Percentiles rank a stretch among this genome's conserved stretches.
These are phyloP conservation scores for Porites cylindrica DNA, from an alignment of 92 coral and sea anemone genomes.

Conservation along the genomic window DNA sequence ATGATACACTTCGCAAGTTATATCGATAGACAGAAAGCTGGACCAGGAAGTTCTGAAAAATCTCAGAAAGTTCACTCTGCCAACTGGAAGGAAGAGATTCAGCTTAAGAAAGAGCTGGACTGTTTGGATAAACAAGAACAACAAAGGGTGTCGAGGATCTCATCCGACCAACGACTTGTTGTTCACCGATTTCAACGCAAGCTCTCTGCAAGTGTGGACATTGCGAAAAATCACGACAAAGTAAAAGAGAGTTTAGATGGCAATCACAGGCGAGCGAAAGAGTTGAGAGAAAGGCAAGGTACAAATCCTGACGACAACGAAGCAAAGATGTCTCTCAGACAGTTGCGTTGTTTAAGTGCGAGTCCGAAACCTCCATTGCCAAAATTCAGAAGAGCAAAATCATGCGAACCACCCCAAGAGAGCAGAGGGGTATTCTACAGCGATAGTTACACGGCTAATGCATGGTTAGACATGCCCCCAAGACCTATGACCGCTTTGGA, in stretches of 20 bases:
- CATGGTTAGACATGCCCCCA: conserved; percentile 48
- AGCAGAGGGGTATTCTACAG: conserved; percentile 8
- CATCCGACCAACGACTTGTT: conserved; percentile 87
- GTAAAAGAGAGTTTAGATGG: conserved; percentile 50
- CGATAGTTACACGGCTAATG: not conserved
- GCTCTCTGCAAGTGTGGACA: conserved; percentile 83
- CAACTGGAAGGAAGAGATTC: conserved; percentile 98
- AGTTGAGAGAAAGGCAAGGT: conserved; percentile 16
- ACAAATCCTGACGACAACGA: conserved; percentile 17
- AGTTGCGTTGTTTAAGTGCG: conserved; percentile 80
- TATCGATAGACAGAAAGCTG: conserved; percentile 90
- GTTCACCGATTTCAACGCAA: conserved; percentile 88
- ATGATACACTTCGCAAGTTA: conserved; percentile 85
- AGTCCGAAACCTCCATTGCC: conserved; percentile 88
- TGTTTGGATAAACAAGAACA: conserved; percentile 87
- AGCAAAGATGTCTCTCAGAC: conserved; percentile 51
- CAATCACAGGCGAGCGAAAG: conserved; percentile 20
- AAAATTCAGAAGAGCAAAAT: conserved; percentile 70
- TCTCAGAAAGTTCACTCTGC: conserved; percentile 99
- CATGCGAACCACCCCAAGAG: conserved; percentile 63
- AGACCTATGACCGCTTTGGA: conserved; percentile 96
- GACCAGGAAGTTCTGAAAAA: conserved; percentile 96
- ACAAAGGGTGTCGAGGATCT: conserved; percentile 84
- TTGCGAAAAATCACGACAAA: conserved; percentile 87
- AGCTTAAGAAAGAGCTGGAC: conserved; percentile 82